Conservation (phyloP, 2,113 vertebrate genomes). For the Phalacrocorax brasilianus region DNA sequence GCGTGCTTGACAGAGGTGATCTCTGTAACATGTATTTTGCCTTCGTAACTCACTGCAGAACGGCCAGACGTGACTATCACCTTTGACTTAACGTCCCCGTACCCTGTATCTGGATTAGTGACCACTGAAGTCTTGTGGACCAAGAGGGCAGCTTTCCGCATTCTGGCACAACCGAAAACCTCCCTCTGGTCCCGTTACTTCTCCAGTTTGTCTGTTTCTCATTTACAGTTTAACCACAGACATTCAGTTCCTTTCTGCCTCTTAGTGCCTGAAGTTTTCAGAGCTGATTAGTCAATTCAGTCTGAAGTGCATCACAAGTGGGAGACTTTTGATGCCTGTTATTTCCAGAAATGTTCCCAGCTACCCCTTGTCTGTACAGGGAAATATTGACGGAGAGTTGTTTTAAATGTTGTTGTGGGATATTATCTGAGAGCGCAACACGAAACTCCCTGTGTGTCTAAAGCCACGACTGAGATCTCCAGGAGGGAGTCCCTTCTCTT, state of each 20-base stretch:
- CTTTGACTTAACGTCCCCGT: not conserved
- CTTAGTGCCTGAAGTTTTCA: not conserved
- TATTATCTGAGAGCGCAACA: not conserved
- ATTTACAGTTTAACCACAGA: not conserved
- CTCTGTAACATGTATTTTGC: not conserved
- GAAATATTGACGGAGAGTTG: not conserved
- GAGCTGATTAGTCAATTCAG: not conserved
- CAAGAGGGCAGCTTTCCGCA: not conserved
- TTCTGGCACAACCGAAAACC: not conserved
- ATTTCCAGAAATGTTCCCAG: not conserved
- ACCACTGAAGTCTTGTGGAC: not conserved
- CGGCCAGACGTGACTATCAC: not conserved
- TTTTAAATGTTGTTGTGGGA: not conserved
- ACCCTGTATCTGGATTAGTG: not conserved
- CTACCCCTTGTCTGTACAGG: not conserved
- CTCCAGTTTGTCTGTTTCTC: not conserved
- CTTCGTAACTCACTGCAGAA: not conserved
- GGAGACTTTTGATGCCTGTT: not conserved
- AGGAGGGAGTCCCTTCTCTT: not conserved
- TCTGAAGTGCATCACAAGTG: not conserved
- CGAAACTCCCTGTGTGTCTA: not conserved
- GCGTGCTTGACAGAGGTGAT: not conserved
- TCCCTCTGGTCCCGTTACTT: not conserved
- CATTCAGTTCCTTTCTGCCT: not conserved
- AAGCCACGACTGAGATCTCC: not conserved